A percentile compares a stretch with the other conserved stretches of the same genome.
phyloP scores from a whole-genome alignment of 1,140 invertebrate species.

The Campoletis sonorensis region DNA sequence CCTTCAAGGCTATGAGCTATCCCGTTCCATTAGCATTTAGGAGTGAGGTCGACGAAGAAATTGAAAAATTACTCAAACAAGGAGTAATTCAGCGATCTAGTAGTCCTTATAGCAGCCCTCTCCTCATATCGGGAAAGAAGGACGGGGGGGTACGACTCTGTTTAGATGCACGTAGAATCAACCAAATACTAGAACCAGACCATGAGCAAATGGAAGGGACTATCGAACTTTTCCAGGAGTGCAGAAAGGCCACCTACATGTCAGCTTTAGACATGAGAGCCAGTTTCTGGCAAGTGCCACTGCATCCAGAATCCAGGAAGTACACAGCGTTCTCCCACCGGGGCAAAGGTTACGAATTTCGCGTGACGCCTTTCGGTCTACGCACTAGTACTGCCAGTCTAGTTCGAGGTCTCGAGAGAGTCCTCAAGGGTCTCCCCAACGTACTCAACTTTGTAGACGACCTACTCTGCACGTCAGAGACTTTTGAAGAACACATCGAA shows the following conservation, averaged over 20 bases:
- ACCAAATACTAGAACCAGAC: constrained; percentile 55
- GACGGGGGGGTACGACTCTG: constrained; percentile 22
- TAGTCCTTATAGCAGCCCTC: constrained; percentile 25
- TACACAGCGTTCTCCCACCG: not conserved
- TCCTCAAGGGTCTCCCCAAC: not conserved
- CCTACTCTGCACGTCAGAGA: constrained; percentile 1
- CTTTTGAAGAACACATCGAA: not conserved
- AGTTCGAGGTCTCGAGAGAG: not conserved
- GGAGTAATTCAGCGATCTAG: constrained; percentile 13
- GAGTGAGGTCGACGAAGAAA: constrained; percentile 18
- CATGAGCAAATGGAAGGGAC: constrained; percentile 57
- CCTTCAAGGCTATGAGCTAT: constrained; percentile 40
- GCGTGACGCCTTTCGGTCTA: not conserved
- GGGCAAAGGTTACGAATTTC: not conserved
- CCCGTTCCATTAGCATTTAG: constrained; percentile 23
- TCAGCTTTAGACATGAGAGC: not conserved
- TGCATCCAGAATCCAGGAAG: not conserved
- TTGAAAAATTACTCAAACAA: not conserved
- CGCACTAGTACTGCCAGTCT: constrained; percentile 9
- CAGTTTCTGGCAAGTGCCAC: constrained; percentile 67
- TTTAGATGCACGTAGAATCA: constrained; percentile 29
- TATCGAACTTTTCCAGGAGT: constrained; percentile 61
- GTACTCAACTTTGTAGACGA: constrained; percentile 6
- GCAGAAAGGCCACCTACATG: constrained; percentile 29
- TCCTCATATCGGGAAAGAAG: constrained; percentile 15